Evolutionary conservation across 2,797 vertebrate species (phyloP).

Genomic region (Coreius guichenoti): DNA sequence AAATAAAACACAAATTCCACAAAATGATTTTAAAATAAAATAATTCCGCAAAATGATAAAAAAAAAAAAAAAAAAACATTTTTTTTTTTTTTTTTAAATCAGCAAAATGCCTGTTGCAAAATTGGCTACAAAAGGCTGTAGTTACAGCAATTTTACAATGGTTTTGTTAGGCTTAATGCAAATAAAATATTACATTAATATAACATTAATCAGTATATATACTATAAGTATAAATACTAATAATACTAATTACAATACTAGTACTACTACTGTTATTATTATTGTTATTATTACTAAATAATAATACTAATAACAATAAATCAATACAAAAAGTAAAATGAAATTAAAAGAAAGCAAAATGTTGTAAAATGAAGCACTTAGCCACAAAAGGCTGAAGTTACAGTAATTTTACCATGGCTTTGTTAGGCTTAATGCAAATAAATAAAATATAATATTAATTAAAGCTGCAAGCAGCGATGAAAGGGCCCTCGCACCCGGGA

Average conservation of each 20-base stretch:
- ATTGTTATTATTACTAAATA: neutral
- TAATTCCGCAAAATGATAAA: neutral
- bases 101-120: neutral
- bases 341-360: neutral
- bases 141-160: neutral
- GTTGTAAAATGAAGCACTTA: neutral
- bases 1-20: neutral
- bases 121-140: neutral
- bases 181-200: neutral
- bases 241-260: too few species aligned
- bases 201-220: too few species aligned
- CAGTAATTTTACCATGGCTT: neutral
- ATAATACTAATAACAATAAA: neutral
- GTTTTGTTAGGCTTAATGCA: neutral
- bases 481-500: too few species aligned
- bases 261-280: too few species aligned
- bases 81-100: too few species aligned
- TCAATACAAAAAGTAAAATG: neutral
- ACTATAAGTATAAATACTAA: too few species aligned
- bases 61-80: too few species aligned
- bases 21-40: neutral
- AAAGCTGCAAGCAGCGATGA: too few species aligned
- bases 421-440: neutral
- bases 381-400: neutral
- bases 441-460: neutral